Evolutionary conservation across 2,797 vertebrate species (phyloP), one percentile per base, ranked within the genome.

Genomic region (Aulostomus chinensis): DNA sequence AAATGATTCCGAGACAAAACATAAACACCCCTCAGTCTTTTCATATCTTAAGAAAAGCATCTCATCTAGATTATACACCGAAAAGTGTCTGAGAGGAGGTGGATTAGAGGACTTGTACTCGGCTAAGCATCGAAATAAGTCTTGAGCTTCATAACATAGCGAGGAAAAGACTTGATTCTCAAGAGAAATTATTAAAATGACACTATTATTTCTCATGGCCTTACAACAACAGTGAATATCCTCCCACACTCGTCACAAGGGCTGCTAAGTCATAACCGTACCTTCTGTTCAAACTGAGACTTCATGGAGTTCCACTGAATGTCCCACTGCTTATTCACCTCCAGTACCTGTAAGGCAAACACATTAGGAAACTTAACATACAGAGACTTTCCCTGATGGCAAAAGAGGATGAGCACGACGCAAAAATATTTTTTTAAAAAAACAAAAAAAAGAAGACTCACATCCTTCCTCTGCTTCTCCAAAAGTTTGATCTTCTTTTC

Each of bases 291-390:
- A 0, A 95, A 99, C 85, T 99, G 97, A 68, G 94, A 91, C 89
- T 98, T 99, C 91, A 98, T 99, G 68, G 94, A 90, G 81, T 95
- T 95, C 92, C 97, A 99, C 76, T 99, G 97, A 86, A 98, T 93
- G 88, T 99, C 97, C 97, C 97, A 99, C 37, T 99, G 97, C 78
- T 98, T 99, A 81, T 99, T 99, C 80, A 99, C 96, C 67, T 99
- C 97, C 82, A 99, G 89, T 49, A 99, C 93, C 97, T 99, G 87
- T 25, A 13, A 71, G 51, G 58, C 32, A 36, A 0, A 7, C 28
- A 71, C n/a, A 14, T 3, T 56, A 79, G 58, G 54, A 70, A 85
- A 80, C 60, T 38, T 56, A 66, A 56, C 26, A 46, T 45, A 59
- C 60, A 56, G 24, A 81, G 75, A 83, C 41, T 84, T 84, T 81